Base-by-base conservation (phyloP, 2,888 invertebrate genomes). In the Hoplodrina blanda region DNA sequence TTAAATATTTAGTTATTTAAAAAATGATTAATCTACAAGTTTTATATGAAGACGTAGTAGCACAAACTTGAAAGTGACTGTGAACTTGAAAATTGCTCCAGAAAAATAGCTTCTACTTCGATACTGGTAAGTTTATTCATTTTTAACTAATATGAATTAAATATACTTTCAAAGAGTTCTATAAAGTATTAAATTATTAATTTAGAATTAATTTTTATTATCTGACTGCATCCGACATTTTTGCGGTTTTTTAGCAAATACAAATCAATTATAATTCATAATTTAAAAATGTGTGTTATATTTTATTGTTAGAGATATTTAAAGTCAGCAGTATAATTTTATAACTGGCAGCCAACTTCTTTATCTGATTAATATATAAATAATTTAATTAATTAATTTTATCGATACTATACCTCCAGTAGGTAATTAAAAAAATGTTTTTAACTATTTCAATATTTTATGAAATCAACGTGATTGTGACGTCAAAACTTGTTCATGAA, bases 51-150 rank as follows among this genome's bases (percentile, higher is more conserved):
- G 17, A 52, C 19, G 11, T 52, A 19, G 50, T 73, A 54, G 19
- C 33, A 46, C 50, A 57, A 71, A 62, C 69, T 61, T 50, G 49
- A 53, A 33, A 70, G 71, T 74, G 72, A 50, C 19, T 53, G 73
- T 74, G 57, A 57, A 50, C 19, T 57, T 49, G 7, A 49, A 0
- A 54, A 61, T 56, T 41, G 17, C 56, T 20, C 11, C 20, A 33
- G 13, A 61, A 57, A 20, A 61, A 49, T 44, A 0, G 11, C 13
- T 57, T 30, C 15, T 1, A 49, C 52, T 56, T 49, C 50, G 11
- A n/a, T 50, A 54, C 37, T 59, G 76, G 76, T 76, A 59, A 79
- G 76, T 59, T 8, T 8, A 0, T 11, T 0, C 0, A 53, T 49
- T 49, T 25, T 8, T 13, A 37, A 8, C 7, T n/a, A 1, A 46